These are phyloP conservation scores for Embiotoca jacksoni DNA, from an alignment of 2,113 vertebrate genomes.

Conservation along the genomic window DNA sequence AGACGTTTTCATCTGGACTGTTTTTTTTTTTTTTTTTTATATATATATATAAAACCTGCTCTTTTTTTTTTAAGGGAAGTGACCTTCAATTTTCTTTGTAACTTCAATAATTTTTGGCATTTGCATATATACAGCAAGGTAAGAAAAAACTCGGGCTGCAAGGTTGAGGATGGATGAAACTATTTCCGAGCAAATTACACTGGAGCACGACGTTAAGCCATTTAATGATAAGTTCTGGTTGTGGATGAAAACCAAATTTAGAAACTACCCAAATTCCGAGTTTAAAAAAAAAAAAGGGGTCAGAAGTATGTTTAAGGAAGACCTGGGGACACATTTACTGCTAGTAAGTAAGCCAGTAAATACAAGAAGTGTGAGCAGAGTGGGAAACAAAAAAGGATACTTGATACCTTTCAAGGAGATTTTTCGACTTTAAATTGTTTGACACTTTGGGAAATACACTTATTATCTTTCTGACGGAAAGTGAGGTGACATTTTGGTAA, in stretches of 20 bases:
- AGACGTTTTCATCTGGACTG: conserved; percentile 27
- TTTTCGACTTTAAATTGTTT: too few species aligned
- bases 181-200: not conserved
- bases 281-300: too few species aligned
- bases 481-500: too few species aligned
- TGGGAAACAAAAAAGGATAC: too few species aligned
- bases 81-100: conserved; percentile 44
- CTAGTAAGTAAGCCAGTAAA: too few species aligned
- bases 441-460: too few species aligned
- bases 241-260: not conserved
- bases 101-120: not conserved
- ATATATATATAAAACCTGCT: not conserved
- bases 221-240: not conserved
- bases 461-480: too few species aligned
- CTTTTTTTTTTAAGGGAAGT: conserved; percentile 16
- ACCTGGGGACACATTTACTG: too few species aligned
- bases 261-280: too few species aligned
- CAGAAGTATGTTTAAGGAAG: too few species aligned
- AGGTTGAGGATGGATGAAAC: not conserved
- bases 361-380: too few species aligned
- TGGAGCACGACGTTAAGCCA: not conserved
- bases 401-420: too few species aligned
- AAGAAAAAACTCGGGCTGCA: not conserved
- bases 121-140: conserved; percentile 24
- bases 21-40: not conserved